Conservation (phyloP, 2,888 invertebrate species). For the Drosophila buzzatii region DNA sequence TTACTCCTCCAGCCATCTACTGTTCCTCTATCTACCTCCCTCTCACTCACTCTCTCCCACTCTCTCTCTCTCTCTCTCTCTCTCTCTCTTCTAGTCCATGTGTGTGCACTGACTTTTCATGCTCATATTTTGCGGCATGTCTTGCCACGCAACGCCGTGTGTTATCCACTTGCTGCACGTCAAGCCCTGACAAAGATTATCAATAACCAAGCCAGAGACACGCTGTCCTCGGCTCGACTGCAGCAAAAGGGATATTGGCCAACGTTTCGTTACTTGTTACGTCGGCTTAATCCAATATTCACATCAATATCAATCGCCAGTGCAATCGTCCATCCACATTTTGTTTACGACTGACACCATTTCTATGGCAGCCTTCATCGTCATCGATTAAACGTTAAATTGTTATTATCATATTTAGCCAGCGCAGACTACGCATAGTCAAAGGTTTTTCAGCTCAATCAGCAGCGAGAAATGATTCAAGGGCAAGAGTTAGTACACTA, state of each 20-base stretch:
- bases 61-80: not conserved
- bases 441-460: slow-evolving; percentile 6
- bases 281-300: slow-evolving; percentile 47
- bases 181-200: slow-evolving; percentile 72
- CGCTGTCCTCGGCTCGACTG: slow-evolving; percentile 22
- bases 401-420: slow-evolving; percentile 52
- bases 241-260: slow-evolving; percentile 68
- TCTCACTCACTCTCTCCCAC: not conserved
- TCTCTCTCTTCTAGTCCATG: not conserved
- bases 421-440: slow-evolving; percentile 7
- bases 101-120: slow-evolving; percentile 62
- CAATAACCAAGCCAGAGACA: slow-evolving; percentile 64
- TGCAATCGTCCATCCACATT: slow-evolving; percentile 24
- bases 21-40: slow-evolving; percentile 17
- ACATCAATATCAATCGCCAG: slow-evolving; percentile 58
- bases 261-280: slow-evolving; percentile 47
- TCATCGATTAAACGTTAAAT: slow-evolving; percentile 64
- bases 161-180: slow-evolving; percentile 61
- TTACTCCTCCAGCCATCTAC: slow-evolving; percentile 70
- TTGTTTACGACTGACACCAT: slow-evolving; percentile 55
- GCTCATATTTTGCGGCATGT: slow-evolving; percentile 57
- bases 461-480: not conserved
- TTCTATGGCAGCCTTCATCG: slow-evolving; percentile 47
- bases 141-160: slow-evolving; percentile 38
- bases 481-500: not conserved